Conservation (phyloP, 2,888 invertebrate genomes). For the Pandemis heparana region DNA sequence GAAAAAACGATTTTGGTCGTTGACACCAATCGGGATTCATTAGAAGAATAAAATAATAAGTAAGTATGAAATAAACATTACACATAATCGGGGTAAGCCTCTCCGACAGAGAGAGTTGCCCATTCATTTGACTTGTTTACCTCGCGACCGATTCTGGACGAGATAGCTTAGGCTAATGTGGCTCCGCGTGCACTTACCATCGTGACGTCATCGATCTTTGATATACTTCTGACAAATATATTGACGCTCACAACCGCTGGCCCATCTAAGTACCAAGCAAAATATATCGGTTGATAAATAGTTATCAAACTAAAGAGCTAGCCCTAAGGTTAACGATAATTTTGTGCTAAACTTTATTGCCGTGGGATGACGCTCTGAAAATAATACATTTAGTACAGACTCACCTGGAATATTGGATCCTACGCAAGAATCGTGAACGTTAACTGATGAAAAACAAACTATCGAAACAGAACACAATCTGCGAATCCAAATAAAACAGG, state of each 20-base stretch:
- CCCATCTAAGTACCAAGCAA: slow-evolving; percentile 90
- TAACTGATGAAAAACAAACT: slow-evolving; percentile 32
- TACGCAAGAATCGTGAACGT: slow-evolving; percentile 17
- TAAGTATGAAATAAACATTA: slow-evolving; percentile 65
- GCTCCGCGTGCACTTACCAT: slow-evolving; percentile 94
- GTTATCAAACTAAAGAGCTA: slow-evolving; percentile 64
- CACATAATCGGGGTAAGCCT: slow-evolving; percentile 72
- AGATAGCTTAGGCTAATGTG: slow-evolving; percentile 72
- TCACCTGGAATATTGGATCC: slow-evolving; percentile 59
- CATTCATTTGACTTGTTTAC: slow-evolving; percentile 83
- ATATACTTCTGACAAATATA: slow-evolving; percentile 99
- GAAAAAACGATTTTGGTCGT: slow-evolving; percentile 85
- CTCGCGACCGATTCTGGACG: slow-evolving; percentile 66
- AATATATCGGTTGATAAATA: slow-evolving; percentile 71
- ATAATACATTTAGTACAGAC: slow-evolving; percentile 51
- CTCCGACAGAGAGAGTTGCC: slow-evolving; percentile 80
- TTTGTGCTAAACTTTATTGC: slow-evolving; percentile 52
- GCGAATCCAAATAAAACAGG: slow-evolving; percentile 54
- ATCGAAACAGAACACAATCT: slow-evolving; percentile 50
- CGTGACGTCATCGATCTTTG: slow-evolving; percentile 99
- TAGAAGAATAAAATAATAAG: slow-evolving; percentile 64
- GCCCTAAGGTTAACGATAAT: slow-evolving; percentile 61
- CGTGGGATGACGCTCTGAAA: slow-evolving; percentile 47
- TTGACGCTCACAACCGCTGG: slow-evolving; percentile 98
- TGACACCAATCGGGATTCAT: slow-evolving; percentile 76